Base-by-base conservation (phyloP, 2,797 vertebrate genomes). In the Oceanodroma leucorhoa region DNA sequence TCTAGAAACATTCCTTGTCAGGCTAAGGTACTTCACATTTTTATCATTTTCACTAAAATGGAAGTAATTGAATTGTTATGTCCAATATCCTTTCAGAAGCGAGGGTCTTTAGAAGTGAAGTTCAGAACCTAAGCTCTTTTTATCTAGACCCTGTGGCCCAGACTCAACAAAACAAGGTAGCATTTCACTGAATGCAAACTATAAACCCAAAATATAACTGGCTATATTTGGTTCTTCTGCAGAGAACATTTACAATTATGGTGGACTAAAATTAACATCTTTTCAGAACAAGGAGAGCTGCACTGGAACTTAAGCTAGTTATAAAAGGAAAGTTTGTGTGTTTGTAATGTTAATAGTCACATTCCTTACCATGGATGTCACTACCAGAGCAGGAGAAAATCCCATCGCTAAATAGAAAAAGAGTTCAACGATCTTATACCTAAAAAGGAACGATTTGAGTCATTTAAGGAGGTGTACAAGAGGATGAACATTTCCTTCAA, bases 321-420 rank as follows among this genome's bases (percentile, higher is more conserved):
- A 80, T 57, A 83, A 94, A 95, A 96, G n/a, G 60, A 69, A 97
- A 83, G 46, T 34, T 29, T 65, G 32, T 51, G 32, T 73, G 79
- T 69, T 51, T 94, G 77, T 27, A 78, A 65, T 29, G 75, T 93
- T 69, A 90, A 71, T 1, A 81, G 91, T 93, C 78, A 38, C 72
- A 66, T 83, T 95, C 95, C 96, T 98, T 98, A 99, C 99, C 99
- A 99, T 99, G 53, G 99, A 99, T 18, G 99, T 99, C 94, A 99
- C 98, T 34, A 99, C 99, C 64, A 98, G 98, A 46, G 99, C 99
- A 41, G 99, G 99, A 94, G 99, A 99, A 97, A 99, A 99, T 55
- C 99, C 99, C 99, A 99, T 99, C 1, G 98, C 99, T 98, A 99
- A 96, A 95, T 99, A 99, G 98, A 99, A 99, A 97, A 99, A 98